Base-by-base conservation (phyloP, 2,888 invertebrate genomes). In the Drosophila dives region DNA sequence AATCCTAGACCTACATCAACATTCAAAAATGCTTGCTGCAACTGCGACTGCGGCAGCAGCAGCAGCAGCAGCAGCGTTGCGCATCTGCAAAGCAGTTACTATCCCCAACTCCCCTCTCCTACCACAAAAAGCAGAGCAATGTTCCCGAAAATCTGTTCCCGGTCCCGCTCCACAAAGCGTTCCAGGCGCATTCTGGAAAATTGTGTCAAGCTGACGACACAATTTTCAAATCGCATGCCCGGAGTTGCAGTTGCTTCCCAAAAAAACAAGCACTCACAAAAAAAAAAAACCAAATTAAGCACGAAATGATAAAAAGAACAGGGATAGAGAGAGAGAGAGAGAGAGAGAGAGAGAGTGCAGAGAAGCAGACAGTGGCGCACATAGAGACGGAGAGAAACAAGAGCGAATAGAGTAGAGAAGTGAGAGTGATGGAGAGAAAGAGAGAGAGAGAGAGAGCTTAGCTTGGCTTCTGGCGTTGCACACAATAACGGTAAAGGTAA, bases 1-100 rank as follows among this genome's bases (percentile, higher is more conserved):
- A 68, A 61, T 61, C 91, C 90, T 90, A 92, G 92, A 91, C 92
- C 92, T 92, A 92, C 92, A 91, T 92, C 90, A 91, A 92, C 89
- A 90, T 80, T 64, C 55, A 29, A 12, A 77, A 70, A 72, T 71
- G 77, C 67, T 66, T 68, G 74, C 80, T 60, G 64, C 7, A 55
- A 36, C 75, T n/a, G 33, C 2, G 51, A n/a, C 53, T 5, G 26
- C 42, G 29, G n/a, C 56, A 5, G 42, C 7, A 11, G 7, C 64
- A 11, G 23, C 12, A 17, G 32, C 68, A 63, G 58, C 45, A 55
- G 38, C 66, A 59, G 63, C 56, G 68, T 50, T 63, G 55, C 74
- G 83, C 72, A 82, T 84, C 82, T 86, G 88, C 84, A 86, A 80
- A 88, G 73, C 62, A 32, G 40, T 56, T 56, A 32, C 5, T 15